Evolutionary conservation across 2,113 vertebrate species (phyloP), one percentile per base, ranked within the genome.

Genomic region (Aphelocoma coerulescens): DNA sequence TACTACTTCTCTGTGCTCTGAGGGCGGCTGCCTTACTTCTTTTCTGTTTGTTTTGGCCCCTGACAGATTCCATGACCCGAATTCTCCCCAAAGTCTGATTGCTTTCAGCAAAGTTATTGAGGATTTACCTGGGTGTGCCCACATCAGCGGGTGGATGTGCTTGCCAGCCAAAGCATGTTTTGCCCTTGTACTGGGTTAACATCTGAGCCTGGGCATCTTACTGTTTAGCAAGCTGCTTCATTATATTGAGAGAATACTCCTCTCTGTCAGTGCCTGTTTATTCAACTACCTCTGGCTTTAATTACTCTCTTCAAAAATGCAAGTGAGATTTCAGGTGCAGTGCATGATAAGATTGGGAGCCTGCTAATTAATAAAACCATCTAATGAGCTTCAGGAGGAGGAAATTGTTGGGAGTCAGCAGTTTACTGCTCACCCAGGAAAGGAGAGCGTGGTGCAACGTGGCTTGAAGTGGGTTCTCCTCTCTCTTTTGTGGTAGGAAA

Each of bases 301-400:
- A 93, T 96, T 92, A 77, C 82, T 74, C 1, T 2, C 61, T 79
- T 84, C 44, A 78, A 52, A 94, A 96, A 68, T 59, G 59, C 68
- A 61, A 86, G 76, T 3, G n/a, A 78, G 82, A 94, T 84, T 94
- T 96, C 79, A 94, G 88, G 88, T 96, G 79, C 79, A 33, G 44
- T 0, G 0, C 3, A 0, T 72, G 73, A 66, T 95, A 84, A 90
- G 65, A 72, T 48, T 66, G 35, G 61, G 52, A 92, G 49, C 32
- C 88, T 72, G 21, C 85, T 95, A 96, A 93, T 94, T 91, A 93
- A 46, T 91, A 87, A 86, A 90, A 76, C 37, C 54, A 69, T 58
- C 85, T 91, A 93, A 89, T 72, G 83, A 91, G 89, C 28, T 68
- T 94, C 49, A 61, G 52, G 44, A 75, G 65, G 65, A 91, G 32